Evolutionary conservation across 2,888 invertebrate genomes (phyloP).

Genomic region (Platycheirus albimanus): DNA sequence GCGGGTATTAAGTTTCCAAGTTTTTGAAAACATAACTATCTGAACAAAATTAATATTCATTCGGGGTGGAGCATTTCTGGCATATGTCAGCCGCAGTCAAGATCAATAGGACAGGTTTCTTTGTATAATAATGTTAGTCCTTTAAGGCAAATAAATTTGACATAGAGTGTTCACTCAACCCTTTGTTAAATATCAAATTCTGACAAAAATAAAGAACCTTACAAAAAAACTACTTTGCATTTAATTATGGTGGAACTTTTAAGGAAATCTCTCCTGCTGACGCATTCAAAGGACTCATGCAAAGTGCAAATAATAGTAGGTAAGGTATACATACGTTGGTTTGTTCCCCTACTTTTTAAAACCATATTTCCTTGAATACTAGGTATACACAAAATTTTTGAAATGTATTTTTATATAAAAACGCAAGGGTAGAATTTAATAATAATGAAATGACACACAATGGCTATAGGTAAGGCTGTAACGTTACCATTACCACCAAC

Average conservation of each 20-base stretch:
- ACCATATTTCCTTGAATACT: neutral
- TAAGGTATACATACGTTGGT: neutral
- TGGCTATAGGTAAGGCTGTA: slow-evolving; percentile 2
- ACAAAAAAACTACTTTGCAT: slow-evolving; percentile 69
- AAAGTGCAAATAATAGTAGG: slow-evolving; percentile 28
- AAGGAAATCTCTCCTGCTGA: slow-evolving; percentile 65
- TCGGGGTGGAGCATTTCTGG: slow-evolving; percentile 67
- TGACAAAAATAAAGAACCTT: slow-evolving; percentile 50
- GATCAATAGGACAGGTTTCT: slow-evolving; percentile 63
- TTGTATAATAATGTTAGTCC: slow-evolving; percentile 4
- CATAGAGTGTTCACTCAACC: slow-evolving; percentile 35
- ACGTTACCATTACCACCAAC: slow-evolving; percentile 40
- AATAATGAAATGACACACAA: slow-evolving; percentile 37
- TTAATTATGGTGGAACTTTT: slow-evolving; percentile 68
- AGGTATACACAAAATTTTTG: neutral
- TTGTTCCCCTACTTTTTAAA: slow-evolving; percentile 19
- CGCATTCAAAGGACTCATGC: slow-evolving; percentile 31
- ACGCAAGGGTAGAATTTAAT: slow-evolving; percentile 41
- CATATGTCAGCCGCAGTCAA: slow-evolving; percentile 70
- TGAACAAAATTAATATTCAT: slow-evolving; percentile 7
- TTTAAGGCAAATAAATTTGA: slow-evolving; percentile 19
- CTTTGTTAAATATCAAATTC: slow-evolving; percentile 52
- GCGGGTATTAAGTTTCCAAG: slow-evolving; percentile 27
- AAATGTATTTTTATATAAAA: too few species aligned
- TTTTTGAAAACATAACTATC: slow-evolving; percentile 15